Percentiles rank a stretch among this genome's conserved stretches.
Evolutionary conservation across 2,797 vertebrate species (phyloP).

Genomic region (Ispidina lecontei): DNA sequence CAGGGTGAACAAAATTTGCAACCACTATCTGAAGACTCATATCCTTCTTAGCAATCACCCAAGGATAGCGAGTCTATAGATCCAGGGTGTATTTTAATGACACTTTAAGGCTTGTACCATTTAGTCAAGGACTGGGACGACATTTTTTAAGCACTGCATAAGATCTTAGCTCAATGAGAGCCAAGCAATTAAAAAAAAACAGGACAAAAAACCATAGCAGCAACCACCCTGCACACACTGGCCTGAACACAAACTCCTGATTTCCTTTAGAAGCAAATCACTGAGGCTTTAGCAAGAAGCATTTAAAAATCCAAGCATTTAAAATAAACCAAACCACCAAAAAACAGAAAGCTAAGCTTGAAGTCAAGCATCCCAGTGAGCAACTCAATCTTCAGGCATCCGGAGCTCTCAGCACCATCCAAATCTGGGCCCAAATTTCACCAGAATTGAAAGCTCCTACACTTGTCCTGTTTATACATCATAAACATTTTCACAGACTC

Average conservation of each 20-base stretch:
- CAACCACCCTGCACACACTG: not conserved
- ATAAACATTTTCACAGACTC: not conserved
- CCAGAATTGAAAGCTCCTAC: not conserved
- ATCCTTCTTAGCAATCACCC: not conserved
- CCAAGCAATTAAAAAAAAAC: not conserved
- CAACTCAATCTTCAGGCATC: not conserved
- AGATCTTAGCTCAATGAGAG: not conserved
- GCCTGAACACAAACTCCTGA: not conserved
- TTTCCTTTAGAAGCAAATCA: not conserved
- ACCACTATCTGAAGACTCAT: not conserved
- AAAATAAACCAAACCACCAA: no score
- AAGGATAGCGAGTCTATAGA: not conserved
- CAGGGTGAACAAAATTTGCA: not conserved
- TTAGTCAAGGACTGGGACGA: not conserved
- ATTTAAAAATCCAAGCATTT: no score
- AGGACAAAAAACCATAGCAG: not conserved
- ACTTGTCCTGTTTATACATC: not conserved
- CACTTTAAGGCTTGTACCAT: not conserved
- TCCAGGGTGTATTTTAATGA: not conserved
- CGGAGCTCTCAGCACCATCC: not conserved
- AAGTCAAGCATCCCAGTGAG: not conserved
- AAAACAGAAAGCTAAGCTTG: not conserved
- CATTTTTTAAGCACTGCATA: not conserved
- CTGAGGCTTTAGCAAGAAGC: not conserved
- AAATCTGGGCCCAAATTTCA: not conserved